Evolutionary conservation across 2,888 invertebrate species (phyloP), one percentile per base, ranked within the genome.

Genomic region (Archips crataeganus): DNA sequence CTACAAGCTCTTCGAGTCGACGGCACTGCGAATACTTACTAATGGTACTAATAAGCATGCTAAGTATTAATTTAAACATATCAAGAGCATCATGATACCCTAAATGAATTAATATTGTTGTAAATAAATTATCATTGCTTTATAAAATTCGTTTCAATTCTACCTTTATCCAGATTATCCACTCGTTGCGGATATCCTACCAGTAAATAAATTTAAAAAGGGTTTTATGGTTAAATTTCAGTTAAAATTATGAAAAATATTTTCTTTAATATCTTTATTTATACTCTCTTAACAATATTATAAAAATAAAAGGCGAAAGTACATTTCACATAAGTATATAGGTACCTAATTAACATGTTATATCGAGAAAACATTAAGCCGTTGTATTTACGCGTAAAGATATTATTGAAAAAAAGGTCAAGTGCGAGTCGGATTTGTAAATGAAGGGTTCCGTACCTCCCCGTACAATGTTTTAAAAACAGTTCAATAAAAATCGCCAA

Each of bases 261-360:
- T 59, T 73, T 57, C 23, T n/a, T 70, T 71, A 62, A 67, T 71
- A 72, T 72, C 57, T 76, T 76, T 76, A 76, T 76, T 76, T 76
- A 71, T 74, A 71, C 68, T 74, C 54, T 66, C 76, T 74, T 76
- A 76, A 69, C 63, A 54, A 69, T 71, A 74, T 70, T 74, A 75
- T 66, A 74, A 70, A 71, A 76, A 71, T 76, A 76, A 75, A 75
- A 74, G 76, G 59, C 64, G 70, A 74, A 69, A 74, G 60, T 74
- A 74, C 70, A 74, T 74, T 69, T 74, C 63, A 70, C 59, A 70
- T 74, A 74, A 69, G 63, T 70, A 74, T 67, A 69, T 72, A 72
- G 62, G 61, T 63, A 61, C 69, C 74, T 70, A 70, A 74, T 61
- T 69, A 64, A 70, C 61, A 54, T 23, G 8, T 64, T 74, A 74